A percentile compares a stretch with the other conserved stretches of the same genome.
These are phyloP conservation scores for Larimichthys crocea DNA, from an alignment of 2,113 vertebrate species.

Conservation along the genomic window DNA sequence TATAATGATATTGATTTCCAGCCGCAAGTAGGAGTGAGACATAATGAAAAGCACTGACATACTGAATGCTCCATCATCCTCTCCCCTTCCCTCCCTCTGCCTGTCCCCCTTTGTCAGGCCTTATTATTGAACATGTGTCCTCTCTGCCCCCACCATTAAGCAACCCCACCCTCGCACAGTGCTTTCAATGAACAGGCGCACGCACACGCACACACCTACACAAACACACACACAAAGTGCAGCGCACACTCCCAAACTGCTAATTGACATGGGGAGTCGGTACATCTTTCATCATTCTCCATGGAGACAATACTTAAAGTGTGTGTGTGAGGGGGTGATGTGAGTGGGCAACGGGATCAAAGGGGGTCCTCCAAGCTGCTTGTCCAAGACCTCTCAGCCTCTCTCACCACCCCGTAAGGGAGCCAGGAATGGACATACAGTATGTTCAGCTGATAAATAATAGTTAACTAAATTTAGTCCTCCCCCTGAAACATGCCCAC, in stretches of 20 bases:
- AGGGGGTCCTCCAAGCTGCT: slow-evolving; percentile 47
- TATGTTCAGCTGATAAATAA: slow-evolving; percentile 39
- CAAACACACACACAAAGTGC: slow-evolving; percentile 36
- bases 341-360: slow-evolving; percentile 55
- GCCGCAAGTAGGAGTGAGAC: slow-evolving; percentile 20
- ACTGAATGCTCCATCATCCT: slow-evolving; percentile 48
- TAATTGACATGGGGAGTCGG: slow-evolving; percentile 70
- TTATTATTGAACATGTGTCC: slow-evolving; percentile 82
- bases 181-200: slow-evolving; percentile 56
- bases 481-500: neutral
- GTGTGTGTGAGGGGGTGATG: slow-evolving; percentile 27
- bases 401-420: slow-evolving; percentile 5
- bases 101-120: slow-evolving; percentile 68
- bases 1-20: slow-evolving; percentile 50
- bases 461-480: slow-evolving; percentile 57
- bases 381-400: slow-evolving; percentile 21
- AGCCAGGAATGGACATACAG: slow-evolving; percentile 14
- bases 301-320: slow-evolving; percentile 48
- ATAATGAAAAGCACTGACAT: slow-evolving; percentile 62
- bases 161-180: slow-evolving; percentile 59
- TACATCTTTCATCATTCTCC: slow-evolving; percentile 68
- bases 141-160: slow-evolving; percentile 72
- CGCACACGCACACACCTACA: slow-evolving; percentile 38
- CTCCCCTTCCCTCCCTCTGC: slow-evolving; percentile 49
- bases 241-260: slow-evolving; percentile 51